phyloP scores from a whole-genome alignment of 2,113 vertebrate species.

The Pedetes capensis region DNA sequence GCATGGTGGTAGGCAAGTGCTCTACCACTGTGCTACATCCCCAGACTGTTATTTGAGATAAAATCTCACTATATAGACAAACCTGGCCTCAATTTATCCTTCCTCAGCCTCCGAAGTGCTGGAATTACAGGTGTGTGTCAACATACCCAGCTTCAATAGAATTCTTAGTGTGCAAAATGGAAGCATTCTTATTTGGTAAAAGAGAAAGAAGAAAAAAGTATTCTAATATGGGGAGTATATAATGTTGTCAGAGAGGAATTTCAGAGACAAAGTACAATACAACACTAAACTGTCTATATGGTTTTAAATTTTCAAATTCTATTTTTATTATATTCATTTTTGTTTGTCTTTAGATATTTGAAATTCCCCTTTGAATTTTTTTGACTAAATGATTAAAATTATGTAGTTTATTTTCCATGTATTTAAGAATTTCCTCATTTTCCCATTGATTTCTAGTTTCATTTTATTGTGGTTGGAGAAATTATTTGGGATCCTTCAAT shows the following conservation, averaged over 20 bases:
- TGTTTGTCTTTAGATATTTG: too few species aligned
- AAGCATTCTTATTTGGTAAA: background rate
- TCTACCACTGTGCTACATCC: too few species aligned
- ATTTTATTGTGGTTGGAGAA: background rate
- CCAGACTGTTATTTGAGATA: too few species aligned
- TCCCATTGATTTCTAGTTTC: background rate
- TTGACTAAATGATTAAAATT: background rate
- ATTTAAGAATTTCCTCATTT: too few species aligned
- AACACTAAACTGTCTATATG: background rate
- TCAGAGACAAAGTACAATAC: background rate
- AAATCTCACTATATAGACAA: too few species aligned
- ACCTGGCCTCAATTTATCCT: too few species aligned
- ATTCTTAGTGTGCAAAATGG: background rate
- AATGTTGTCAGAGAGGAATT: background rate
- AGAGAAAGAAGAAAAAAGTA: background rate
- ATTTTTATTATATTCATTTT: background rate
- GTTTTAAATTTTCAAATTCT: background rate
- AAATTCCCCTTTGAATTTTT: background rate
- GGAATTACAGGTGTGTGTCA: too few species aligned
- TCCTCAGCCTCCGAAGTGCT: too few species aligned
- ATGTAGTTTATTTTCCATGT: background rate
- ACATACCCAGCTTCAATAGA: too few species aligned
- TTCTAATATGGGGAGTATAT: background rate
- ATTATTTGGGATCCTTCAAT: background rate
- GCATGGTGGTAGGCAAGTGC: too few species aligned